Base-by-base conservation (phyloP, 1,140 invertebrate genomes). In the Macrosteles quadrilineatus region DNA sequence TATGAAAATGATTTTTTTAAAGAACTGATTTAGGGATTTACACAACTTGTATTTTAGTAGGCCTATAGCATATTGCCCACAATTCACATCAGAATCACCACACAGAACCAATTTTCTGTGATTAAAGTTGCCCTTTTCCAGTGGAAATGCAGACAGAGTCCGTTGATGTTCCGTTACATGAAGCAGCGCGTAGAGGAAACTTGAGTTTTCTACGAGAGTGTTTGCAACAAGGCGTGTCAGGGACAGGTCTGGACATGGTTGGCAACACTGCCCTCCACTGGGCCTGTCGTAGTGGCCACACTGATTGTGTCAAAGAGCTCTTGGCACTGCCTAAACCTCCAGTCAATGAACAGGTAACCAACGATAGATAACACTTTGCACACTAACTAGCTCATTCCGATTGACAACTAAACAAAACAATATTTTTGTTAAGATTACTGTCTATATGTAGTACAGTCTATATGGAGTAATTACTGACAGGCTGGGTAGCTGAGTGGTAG, bases 261-360 rank as follows among this genome's bases (percentile, higher is more conserved):
- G 88, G 88, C 11, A 88, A 87, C 50, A 90, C 87, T 57, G 83
- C 90, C 25, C 76, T 91, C 14, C 89, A 91, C 77, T 91, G 89
- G 87, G 88, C 88, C 45, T 81, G 85, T 31, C 84, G 87, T 77
- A 84, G 85, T 36, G 83, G 83, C n/a, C 83, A 85, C 68, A 32
- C 83, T 59, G 85, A 87, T 29, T 87, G 86, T 75, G 81, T 84
- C 0, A 78, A 78, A 73, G 78, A 84, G 73, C 75, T 87, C 32
- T 71, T 87, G 19, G 75, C 77, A 66, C 71, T 81, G 45, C 73
- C 80, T 25, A 83, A 80, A 73, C 74, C 82, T 69, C 78, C 80
- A 68, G 73, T 85, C 9, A 79, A 85, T 79, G 81, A 80, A 70
- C 77, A 82, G 76, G 83, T 85, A 79, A 74, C n/a, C n/a, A n/a